Conservation (phyloP, 2,888 invertebrate species). For the Oxystoma pomonae region DNA sequence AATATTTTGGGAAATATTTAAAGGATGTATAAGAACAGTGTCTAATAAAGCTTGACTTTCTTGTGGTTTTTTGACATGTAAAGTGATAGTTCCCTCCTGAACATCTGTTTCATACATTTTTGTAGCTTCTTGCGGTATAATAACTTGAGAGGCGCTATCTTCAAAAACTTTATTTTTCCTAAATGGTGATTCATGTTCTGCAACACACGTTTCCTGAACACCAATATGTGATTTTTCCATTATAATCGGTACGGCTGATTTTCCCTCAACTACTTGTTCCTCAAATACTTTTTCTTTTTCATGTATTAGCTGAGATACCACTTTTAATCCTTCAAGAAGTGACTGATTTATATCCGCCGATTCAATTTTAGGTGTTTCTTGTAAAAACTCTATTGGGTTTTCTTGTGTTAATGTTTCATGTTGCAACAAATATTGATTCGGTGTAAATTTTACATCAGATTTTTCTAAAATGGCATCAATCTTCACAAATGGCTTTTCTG, state of each 20-base stretch:
- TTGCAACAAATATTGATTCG: slow-evolving; percentile 35
- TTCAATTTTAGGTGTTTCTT: slow-evolving; percentile 32
- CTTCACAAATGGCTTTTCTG: slow-evolving; percentile 31
- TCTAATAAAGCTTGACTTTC: slow-evolving; percentile 28
- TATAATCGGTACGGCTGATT: slow-evolving; percentile 47
- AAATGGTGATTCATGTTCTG: slow-evolving; percentile 40
- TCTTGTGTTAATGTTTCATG: slow-evolving; percentile 44
- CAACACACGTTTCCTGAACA: slow-evolving; percentile 44
- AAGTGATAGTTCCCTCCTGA: slow-evolving; percentile 28
- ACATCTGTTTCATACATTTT: slow-evolving; percentile 32
- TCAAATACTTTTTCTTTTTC: slow-evolving; percentile 46
- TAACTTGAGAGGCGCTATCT: slow-evolving; percentile 31
- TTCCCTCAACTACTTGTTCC: slow-evolving; percentile 38
- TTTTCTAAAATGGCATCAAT: slow-evolving; percentile 22
- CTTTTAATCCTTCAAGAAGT: slow-evolving; percentile 49
- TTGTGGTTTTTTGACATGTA: slow-evolving; percentile 25
- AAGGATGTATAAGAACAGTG: slow-evolving; percentile 25
- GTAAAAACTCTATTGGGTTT: slow-evolving; percentile 44
- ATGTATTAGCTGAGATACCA: slow-evolving; percentile 49
- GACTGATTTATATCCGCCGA: slow-evolving; percentile 35
- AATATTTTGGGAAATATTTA: slow-evolving; percentile 30
- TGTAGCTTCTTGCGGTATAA: slow-evolving; percentile 39
- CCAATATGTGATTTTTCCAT: slow-evolving; percentile 44
- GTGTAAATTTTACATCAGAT: slow-evolving; percentile 31
- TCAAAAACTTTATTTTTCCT: slow-evolving; percentile 29